Evolutionary conservation across 92 coral and sea anemone species (phyloP), one percentile per base, ranked within the genome.

Genomic region (Paramuricea clavata): DNA sequence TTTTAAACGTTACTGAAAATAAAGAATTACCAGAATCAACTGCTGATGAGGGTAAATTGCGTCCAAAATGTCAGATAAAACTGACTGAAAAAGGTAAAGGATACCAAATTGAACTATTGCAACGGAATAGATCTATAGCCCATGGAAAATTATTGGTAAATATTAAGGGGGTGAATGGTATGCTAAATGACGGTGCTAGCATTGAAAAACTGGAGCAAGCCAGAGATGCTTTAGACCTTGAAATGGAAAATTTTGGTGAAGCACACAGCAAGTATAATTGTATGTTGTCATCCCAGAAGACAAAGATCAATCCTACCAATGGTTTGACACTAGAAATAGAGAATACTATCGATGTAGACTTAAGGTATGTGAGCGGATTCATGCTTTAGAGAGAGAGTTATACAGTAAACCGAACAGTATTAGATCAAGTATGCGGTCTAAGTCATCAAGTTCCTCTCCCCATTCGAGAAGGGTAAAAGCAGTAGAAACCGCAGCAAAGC

Each of bases 291-390:
- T 50, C 82, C 0, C 0, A 47, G 77, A 89, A 6, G 85, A 83
- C 8, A 33, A 33, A 78, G 81, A 62, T 13, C 43, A 69, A 6
- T 79, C 89, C 12, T 89, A 78, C 56, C 88, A 42, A 42, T 89
- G 92, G 92, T 89, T 73, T 56, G 89, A 89, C 47, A 36, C 75
- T 28, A 32, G 82, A 17, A 88, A 85, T 84, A 25, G 89, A 26
- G 86, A 89, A 44, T 84, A 76, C 36, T 47, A 78, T 5, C 81
- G 84, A 59, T 84, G 69, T 27, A 67, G 88, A 42, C 65, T 84
- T 77, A 36, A 83, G 54, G 41, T 76, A 17, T 76, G 76, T 39
- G 85, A 89, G 49, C 79, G 61, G 25, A 89, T 89, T 17, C 86
- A 83, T 33, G 74, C 76, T 2, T 13, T 78, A 22, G 89, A 89